Conservation (phyloP, 2,113 vertebrate genomes). For the Cavia aperea region DNA sequence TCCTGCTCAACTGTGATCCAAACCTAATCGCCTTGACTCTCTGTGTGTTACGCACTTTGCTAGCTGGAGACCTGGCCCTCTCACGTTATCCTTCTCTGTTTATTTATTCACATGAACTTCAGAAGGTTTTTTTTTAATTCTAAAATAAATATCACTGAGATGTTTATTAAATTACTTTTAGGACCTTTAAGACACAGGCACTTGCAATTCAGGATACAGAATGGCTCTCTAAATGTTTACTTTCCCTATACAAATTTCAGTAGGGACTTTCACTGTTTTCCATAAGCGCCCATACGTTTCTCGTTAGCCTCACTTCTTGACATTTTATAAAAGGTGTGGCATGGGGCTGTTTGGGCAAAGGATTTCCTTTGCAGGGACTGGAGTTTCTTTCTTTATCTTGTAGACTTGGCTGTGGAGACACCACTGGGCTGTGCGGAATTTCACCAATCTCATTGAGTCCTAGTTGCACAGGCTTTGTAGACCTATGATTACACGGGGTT, state of each 20-base stretch:
- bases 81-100: not conserved
- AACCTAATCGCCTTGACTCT: not conserved
- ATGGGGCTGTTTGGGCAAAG: not conserved
- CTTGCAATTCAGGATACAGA: not conserved
- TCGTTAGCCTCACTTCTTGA: conserved; percentile 42
- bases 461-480: not conserved
- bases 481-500: not conserved
- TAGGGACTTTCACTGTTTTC: conserved; percentile 17
- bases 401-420: not conserved
- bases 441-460: not conserved
- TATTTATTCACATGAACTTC: conserved; percentile 50
- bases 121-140: conserved; percentile 30
- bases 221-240: conserved; percentile 47
- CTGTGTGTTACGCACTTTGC: not conserved
- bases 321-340: conserved; percentile 25
- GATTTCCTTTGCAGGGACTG: not conserved
- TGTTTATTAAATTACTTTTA: conserved; percentile 48
- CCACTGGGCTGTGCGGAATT: not conserved
- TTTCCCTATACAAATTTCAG: conserved; percentile 52
- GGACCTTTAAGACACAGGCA: conserved; percentile 24
- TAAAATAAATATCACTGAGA: conserved; percentile 54
- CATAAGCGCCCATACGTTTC: not conserved
- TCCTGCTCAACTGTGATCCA: not conserved
- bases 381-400: conserved; percentile 25
- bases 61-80: not conserved